Base-by-base conservation (phyloP, 2,113 vertebrate species). In the Antechinus stuartii region DNA sequence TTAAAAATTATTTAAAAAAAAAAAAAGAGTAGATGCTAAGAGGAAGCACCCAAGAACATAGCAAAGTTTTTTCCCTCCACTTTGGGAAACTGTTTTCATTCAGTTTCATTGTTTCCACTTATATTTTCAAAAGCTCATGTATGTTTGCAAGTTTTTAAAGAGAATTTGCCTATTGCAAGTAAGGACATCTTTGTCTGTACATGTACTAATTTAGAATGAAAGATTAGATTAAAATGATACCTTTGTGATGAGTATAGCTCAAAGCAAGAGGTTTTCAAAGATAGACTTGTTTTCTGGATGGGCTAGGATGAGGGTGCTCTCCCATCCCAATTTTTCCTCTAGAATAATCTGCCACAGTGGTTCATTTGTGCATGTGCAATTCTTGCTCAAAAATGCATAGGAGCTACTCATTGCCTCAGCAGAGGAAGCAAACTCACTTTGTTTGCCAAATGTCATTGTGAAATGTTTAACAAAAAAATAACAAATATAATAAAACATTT, bases 81-180 rank as follows among this genome's bases (percentile, higher is more conserved):
- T 84, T n/a, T 91, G 95, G 96, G 54, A 84, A 90, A 91, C 22
- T 52, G 56, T 93, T 95, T 94, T 90, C 47, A 49, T 95, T 91
- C 95, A 90, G 35, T 27, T 95, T 94, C 68, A 76, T n/a, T 22
- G 68, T 76, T 76, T 76, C 35, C 92, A 92, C 94, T 94, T 95
- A 94, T 90, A 96, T 35, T 89, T 95, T 95, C 91, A n/a, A 97
- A 97, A 94, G 89, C 95, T 76, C 5, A 22, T 19, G 30, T 76
- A 5, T n/a, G 2, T 16, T 46, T 92, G 52, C 84, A 52, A 11
- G 50, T 90, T 94, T 50, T 54, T 24, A 91, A 91, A 95, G 90
- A 90, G 91, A 27, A 94, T 95, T 95, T 84, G 9, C 55, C 42
- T 68, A 47, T n/a, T 91, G 19, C 42, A 4, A 89, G 61, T 4